These are phyloP conservation scores for Dromius quadrimaculatus DNA, from an alignment of 2,888 invertebrate species.

Conservation along the genomic window DNA sequence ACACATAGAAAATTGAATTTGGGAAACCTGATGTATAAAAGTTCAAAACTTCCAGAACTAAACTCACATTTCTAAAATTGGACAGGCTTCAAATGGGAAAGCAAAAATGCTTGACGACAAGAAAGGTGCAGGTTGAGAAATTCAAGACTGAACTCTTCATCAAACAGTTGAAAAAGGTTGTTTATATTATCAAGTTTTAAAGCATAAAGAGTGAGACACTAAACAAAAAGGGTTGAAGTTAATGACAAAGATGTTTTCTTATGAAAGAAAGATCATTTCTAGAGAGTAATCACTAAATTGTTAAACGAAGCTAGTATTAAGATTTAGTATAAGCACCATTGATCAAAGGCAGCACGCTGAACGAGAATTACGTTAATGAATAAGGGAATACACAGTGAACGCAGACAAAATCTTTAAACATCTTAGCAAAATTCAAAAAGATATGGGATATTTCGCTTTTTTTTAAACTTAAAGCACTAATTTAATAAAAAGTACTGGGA, in stretches of 20 bases:
- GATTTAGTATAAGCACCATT: slow-evolving; percentile 11
- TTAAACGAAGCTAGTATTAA: slow-evolving; percentile 17
- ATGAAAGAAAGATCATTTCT: slow-evolving; percentile 5
- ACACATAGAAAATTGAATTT: too few relatives aligned
- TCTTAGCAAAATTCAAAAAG: too few relatives aligned
- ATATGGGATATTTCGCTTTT: too few relatives aligned
- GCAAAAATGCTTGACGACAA: slow-evolving; percentile 8
- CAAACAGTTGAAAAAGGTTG: slow-evolving; percentile 18
- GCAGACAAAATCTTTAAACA: background rate
- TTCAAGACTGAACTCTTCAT: slow-evolving; percentile 8
- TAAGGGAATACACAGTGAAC: background rate
- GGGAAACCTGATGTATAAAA: too few relatives aligned
- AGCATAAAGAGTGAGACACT: background rate
- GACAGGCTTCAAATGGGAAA: slow-evolving; percentile 9
- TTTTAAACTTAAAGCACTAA: too few relatives aligned
- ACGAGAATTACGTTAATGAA: slow-evolving; percentile 1
- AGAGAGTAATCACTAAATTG: slow-evolving; percentile 11
- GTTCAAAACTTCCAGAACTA: background rate
- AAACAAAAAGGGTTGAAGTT: background rate
- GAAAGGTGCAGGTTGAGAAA: too few relatives aligned
- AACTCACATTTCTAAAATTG: slow-evolving; percentile 12
- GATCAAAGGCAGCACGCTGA: background rate
- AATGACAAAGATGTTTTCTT: slow-evolving; percentile 6
- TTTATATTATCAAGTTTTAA: background rate
- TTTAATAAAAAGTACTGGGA: too few relatives aligned